Percentiles rank a stretch among this genome's conserved stretches.
phyloP scores from a whole-genome alignment of 1,140 invertebrate species.

The Dreissena polymorpha region DNA sequence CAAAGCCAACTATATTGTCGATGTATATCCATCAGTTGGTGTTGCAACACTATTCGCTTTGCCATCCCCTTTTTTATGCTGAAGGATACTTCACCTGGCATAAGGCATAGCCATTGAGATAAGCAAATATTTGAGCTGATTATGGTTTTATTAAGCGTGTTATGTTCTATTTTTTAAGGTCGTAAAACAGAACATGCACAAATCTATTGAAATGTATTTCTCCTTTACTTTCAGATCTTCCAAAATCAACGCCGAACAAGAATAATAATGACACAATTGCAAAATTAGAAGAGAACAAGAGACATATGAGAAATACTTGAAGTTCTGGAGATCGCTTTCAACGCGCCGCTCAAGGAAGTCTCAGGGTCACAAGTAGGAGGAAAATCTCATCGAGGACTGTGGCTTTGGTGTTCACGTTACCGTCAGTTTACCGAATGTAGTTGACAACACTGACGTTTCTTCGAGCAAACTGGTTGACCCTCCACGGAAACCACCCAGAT shows the following conservation, averaged over 20 bases:
- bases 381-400: neutral
- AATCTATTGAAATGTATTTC: too few species aligned
- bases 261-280: conserved; percentile 28
- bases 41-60: too few species aligned
- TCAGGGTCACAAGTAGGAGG: neutral
- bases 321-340: conserved; percentile 49
- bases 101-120: too few species aligned
- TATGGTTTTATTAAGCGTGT: too few species aligned
- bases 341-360: conserved; percentile 24
- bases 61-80: too few species aligned
- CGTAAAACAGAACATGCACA: too few species aligned
- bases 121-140: too few species aligned
- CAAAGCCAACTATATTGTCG: too few species aligned
- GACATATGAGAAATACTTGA: conserved; percentile 3
- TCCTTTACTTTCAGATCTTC: conserved; percentile 36
- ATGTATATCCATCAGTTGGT: too few species aligned
- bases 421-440: conserved; percentile 61
- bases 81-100: too few species aligned
- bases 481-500: conserved; percentile 71
- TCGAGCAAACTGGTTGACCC: conserved; percentile 68
- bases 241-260: conserved; percentile 37
- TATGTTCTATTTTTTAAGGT: too few species aligned
- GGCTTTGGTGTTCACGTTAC: neutral
- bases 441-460: conserved; percentile 57
- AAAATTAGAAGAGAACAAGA: neutral